Evolutionary conservation across 1,140 invertebrate genomes (phyloP).

Genomic region (Oppia nitens): DNA sequence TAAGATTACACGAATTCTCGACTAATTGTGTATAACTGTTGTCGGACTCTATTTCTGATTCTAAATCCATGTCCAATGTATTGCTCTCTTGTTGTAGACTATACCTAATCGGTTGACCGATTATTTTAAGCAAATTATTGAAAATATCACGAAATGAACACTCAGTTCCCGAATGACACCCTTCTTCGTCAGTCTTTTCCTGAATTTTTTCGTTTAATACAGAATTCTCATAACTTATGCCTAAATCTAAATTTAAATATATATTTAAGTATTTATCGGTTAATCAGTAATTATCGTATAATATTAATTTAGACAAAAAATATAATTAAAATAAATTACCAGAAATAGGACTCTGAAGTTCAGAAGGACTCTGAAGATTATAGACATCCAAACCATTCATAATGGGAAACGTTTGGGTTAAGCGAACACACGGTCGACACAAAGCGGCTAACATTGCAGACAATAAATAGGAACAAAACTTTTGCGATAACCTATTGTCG

Average conservation of each 20-base stretch:
- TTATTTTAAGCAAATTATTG: slow-evolving; percentile 59
- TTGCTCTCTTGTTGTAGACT: slow-evolving; percentile 34
- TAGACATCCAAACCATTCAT: slow-evolving; percentile 26
- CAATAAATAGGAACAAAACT: slow-evolving; percentile 48
- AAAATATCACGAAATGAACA: slow-evolving; percentile 72
- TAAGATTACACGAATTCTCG: slow-evolving; percentile 63
- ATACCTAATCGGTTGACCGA: slow-evolving; percentile 54
- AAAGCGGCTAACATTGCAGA: slow-evolving; percentile 63
- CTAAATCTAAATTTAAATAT: neutral
- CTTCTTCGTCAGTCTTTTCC: slow-evolving; percentile 16
- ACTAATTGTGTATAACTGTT: slow-evolving; percentile 45
- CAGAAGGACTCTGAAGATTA: slow-evolving; percentile 12
- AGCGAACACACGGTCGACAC: slow-evolving; percentile 54
- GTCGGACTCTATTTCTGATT: slow-evolving; percentile 28
- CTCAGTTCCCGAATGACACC: slow-evolving; percentile 22
- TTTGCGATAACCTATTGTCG: slow-evolving; percentile 23
- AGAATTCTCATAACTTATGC: neutral
- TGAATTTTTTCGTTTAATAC: neutral
- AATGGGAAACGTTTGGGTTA: slow-evolving; percentile 59
- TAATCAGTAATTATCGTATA: too few species aligned
- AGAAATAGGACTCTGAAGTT: neutral
- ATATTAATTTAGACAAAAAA: too few species aligned
- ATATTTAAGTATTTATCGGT: slow-evolving; percentile 1
- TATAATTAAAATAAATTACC: too few species aligned
- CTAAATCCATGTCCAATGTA: neutral